Conservation (phyloP, 2,113 vertebrate genomes). For the Gnathonemus longibarbis region DNA sequence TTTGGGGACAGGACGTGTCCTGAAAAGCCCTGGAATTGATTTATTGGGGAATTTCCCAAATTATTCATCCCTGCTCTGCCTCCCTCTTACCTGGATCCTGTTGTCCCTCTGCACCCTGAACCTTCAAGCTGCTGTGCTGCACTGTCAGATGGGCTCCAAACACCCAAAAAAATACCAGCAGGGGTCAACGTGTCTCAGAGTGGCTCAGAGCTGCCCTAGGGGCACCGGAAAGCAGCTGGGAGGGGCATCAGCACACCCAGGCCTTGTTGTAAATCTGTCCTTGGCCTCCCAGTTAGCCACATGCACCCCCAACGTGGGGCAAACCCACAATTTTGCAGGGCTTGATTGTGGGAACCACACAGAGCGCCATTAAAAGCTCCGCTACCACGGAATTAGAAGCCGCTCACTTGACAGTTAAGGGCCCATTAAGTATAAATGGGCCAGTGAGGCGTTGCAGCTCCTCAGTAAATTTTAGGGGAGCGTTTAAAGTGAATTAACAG, state of each 20-base stretch:
- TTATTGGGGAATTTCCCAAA: background rate
- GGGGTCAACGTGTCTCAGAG: background rate
- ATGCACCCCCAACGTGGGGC: too few species aligned
- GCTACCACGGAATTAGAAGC: background rate
- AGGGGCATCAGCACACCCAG: background rate
- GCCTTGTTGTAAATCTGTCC: background rate
- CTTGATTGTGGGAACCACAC: background rate
- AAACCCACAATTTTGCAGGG: background rate
- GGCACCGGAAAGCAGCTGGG: background rate
- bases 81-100: background rate
- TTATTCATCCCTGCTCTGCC: background rate
- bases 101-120: background rate
- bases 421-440: constrained; percentile 5
- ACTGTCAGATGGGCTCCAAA: background rate
- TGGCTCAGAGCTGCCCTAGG: background rate
- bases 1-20: background rate
- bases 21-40: background rate
- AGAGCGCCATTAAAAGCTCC: background rate
- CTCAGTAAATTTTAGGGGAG: background rate
- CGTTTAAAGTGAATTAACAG: background rate
- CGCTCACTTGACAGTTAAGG: constrained; percentile 1
- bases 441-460: background rate
- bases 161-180: background rate
- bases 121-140: background rate
- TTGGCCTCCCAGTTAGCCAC: background rate